Percentiles rank a stretch among this genome's conserved stretches.
These are phyloP conservation scores for Arion vulgaris DNA, from an alignment of 1,140 invertebrate genomes.

Conservation along the genomic window DNA sequence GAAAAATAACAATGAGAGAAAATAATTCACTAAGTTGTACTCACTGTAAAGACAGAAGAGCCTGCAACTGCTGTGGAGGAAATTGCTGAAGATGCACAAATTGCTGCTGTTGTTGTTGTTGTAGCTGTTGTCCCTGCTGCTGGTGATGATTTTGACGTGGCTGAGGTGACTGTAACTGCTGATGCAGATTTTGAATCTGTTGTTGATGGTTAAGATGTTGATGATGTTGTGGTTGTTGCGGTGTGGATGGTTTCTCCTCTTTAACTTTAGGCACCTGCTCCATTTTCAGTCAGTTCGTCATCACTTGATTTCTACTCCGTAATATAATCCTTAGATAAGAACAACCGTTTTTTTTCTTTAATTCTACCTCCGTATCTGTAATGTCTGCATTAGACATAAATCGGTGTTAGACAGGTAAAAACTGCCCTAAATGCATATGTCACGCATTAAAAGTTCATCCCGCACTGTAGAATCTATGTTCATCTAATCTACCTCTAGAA, in stretches of 20 bases:
- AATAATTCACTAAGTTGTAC: too few species aligned
- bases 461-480: too few species aligned
- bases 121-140: background rate
- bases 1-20: too few species aligned
- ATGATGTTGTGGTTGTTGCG: background rate
- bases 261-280: background rate
- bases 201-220: background rate
- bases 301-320: background rate
- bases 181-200: background rate
- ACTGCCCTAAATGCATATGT: too few species aligned
- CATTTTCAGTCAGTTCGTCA: background rate
- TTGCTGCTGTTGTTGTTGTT: slow-evolving; percentile 5
- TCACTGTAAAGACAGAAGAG: background rate
- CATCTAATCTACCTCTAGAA: too few species aligned
- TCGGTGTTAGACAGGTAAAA: too few species aligned
- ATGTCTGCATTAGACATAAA: too few species aligned
- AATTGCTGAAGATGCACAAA: background rate
- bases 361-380: too few species aligned
- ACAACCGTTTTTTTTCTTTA: too few species aligned
- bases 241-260: slow-evolving; percentile 15
- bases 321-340: background rate
- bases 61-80: background rate
- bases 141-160: background rate
- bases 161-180: slow-evolving; percentile 4
- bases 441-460: too few species aligned